phyloP scores from a whole-genome alignment of 2,113 vertebrate genomes.

The Athene noctua region DNA sequence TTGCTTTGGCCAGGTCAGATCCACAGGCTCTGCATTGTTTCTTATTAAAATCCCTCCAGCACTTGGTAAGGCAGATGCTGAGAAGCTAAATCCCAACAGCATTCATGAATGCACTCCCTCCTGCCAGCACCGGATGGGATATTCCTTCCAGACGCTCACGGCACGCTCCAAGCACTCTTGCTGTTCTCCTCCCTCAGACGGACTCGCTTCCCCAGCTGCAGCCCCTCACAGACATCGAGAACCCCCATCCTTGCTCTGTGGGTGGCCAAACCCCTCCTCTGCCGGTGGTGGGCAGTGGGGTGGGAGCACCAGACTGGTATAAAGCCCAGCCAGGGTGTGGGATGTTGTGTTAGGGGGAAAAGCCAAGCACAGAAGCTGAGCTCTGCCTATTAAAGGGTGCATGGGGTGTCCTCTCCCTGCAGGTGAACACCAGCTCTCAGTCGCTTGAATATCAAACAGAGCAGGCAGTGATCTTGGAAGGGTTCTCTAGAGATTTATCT shows the following conservation, averaged over 20 bases:
- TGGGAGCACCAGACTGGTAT: not conserved
- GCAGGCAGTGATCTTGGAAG: not conserved
- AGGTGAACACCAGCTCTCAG: not conserved
- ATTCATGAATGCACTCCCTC: constrained; percentile 7
- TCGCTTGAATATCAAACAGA: not conserved
- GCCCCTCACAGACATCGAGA: not conserved
- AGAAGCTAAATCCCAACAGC: constrained; percentile 46
- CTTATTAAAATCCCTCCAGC: not conserved
- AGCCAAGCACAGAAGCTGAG: not conserved
- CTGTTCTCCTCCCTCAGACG: not conserved
- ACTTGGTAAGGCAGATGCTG: constrained; percentile 24
- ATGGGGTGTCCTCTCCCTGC: not conserved
- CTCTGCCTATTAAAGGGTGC: not conserved
- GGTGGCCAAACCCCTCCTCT: rapidly evolving
- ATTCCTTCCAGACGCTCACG: not conserved
- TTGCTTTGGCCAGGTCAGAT: not conserved
- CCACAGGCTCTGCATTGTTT: not conserved
- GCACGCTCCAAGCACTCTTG: not conserved
- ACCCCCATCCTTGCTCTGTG: not conserved
- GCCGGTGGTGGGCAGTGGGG: rapidly evolving
- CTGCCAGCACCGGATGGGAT: constrained; percentile 56
- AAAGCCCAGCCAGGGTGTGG: not conserved
- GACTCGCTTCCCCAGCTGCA: not conserved
- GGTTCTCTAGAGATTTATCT: not conserved
- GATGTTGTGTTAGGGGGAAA: rapidly evolving